phyloP scores from a whole-genome alignment of 2,113 vertebrate genomes.

The Vulpes vulpes region DNA sequence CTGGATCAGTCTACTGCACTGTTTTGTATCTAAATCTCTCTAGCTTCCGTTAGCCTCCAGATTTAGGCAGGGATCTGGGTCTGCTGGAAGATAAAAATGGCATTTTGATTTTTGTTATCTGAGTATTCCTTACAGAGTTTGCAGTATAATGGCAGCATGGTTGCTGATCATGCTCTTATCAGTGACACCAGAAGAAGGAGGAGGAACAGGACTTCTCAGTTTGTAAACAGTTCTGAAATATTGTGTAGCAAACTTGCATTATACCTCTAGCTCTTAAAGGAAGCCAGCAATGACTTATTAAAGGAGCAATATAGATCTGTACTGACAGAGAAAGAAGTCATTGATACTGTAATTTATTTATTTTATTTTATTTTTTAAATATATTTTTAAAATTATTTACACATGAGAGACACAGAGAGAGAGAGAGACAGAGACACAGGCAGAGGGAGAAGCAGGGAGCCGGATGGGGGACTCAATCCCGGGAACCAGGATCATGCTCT shows the following conservation, averaged over 20 bases:
- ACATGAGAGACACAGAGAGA: too few species aligned
- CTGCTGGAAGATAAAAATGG: background rate
- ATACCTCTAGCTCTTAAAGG: background rate
- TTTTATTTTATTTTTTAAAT: too few species aligned
- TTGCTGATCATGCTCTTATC: background rate
- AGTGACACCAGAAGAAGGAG: fast-evolving
- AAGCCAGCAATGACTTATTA: background rate
- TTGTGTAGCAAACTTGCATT: background rate
- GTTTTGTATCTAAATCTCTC: background rate
- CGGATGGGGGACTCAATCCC: too few species aligned
- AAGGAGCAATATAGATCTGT: background rate
- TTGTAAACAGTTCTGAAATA: background rate
- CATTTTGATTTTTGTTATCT: background rate
- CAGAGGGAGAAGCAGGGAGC: too few species aligned
- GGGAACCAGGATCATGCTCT: too few species aligned
- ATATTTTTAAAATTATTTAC: too few species aligned
- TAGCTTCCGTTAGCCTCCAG: background rate
- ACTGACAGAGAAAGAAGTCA: background rate
- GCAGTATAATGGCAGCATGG: background rate
- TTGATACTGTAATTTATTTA: background rate
- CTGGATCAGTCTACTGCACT: background rate
- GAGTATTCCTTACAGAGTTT: background rate
- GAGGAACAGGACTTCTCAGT: background rate
- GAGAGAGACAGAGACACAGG: too few species aligned
- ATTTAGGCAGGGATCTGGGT: background rate